phyloP scores from a whole-genome alignment of 2,113 vertebrate genomes.

The Oceanites oceanicus region DNA sequence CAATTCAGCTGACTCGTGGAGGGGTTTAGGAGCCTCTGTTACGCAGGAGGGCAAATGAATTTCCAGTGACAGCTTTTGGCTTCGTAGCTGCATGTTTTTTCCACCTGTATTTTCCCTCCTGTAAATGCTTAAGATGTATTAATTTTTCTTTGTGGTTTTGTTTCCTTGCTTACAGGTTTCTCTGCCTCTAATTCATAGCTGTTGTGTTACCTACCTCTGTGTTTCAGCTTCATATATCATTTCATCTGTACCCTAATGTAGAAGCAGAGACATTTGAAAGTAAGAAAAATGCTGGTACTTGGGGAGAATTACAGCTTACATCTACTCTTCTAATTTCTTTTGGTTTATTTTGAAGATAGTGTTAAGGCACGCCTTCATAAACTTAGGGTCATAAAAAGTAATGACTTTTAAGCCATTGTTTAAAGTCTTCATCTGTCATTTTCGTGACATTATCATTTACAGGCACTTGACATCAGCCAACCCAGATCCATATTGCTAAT shows the following conservation, averaged over 20 bases:
- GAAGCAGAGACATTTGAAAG: not conserved
- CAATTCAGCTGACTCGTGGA: not conserved
- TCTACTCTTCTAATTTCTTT: not conserved
- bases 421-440: not conserved
- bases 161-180: not conserved
- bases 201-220: not conserved
- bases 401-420: not conserved
- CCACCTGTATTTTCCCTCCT: not conserved
- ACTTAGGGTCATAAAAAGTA: not conserved
- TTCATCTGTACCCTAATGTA: not conserved
- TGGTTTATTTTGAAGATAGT: not conserved
- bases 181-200: not conserved
- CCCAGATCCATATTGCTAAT: not conserved
- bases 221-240: not conserved
- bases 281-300: not conserved
- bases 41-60: fast-evolving
- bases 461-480: not conserved
- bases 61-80: not conserved
- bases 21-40: not conserved
- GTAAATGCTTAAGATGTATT: not conserved
- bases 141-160: not conserved
- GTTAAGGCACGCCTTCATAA: not conserved
- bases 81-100: not conserved
- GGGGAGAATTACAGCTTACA: not conserved
- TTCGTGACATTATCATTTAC: not conserved